A percentile compares a stretch with the other conserved stretches of the same genome.
phyloP scores from a whole-genome alignment of 2,113 vertebrate genomes.

The Nibea albiflora region DNA sequence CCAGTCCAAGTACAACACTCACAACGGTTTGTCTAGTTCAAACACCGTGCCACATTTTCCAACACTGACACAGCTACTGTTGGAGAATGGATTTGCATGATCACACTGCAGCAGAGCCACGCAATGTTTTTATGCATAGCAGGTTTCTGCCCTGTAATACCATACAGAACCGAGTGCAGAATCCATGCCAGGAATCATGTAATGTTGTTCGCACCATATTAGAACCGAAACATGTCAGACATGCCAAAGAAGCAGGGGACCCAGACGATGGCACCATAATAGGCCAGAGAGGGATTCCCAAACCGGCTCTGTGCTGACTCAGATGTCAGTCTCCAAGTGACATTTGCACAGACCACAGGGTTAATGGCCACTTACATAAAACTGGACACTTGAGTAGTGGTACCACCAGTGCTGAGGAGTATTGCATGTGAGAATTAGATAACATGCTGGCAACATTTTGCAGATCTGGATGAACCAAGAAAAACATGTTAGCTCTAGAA shows the following conservation, averaged over 20 bases:
- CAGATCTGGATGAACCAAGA: neutral
- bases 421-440: slow-evolving; percentile 5
- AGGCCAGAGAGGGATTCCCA: slow-evolving; percentile 62
- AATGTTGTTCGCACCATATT: neutral
- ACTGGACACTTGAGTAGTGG: slow-evolving; percentile 58
- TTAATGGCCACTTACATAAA: slow-evolving; percentile 50
- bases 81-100: neutral
- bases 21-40: neutral
- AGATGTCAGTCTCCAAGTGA: slow-evolving; percentile 66
- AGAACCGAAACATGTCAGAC: slow-evolving; percentile 14
- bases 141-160: neutral
- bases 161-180: neutral
- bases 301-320: slow-evolving; percentile 76
- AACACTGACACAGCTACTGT: neutral
- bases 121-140: neutral
- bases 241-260: slow-evolving; percentile 32
- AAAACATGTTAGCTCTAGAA: neutral
- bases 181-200: neutral
- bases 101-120: neutral
- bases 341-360: slow-evolving; percentile 72
- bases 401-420: neutral
- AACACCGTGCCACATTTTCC: slow-evolving; percentile 18
- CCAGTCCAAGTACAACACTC: neutral
- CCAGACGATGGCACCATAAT: slow-evolving; percentile 69
- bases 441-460: slow-evolving; percentile 12